These are phyloP conservation scores for Agrotis clavis DNA, from an alignment of 2,888 invertebrate genomes.

Conservation along the genomic window DNA sequence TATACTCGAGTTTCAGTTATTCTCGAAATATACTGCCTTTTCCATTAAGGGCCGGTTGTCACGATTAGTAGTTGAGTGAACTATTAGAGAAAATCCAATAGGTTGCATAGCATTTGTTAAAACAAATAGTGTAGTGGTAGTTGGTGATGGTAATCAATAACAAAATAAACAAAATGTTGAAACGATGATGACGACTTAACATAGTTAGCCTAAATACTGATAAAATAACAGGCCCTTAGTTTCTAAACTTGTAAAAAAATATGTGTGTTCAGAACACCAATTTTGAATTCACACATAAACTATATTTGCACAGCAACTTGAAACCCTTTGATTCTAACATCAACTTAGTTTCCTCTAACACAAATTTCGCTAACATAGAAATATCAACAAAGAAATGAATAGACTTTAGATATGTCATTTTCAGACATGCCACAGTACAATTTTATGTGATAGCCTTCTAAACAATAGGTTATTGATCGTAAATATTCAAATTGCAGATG, in stretches of 20 bases:
- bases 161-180: too few species aligned
- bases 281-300: neutral
- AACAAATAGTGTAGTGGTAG: too few species aligned
- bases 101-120: too few species aligned
- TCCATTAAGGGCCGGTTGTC: too few species aligned
- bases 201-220: too few species aligned
- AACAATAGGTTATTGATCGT: slow-evolving; percentile 67
- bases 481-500: slow-evolving; percentile 66
- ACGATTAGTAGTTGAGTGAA: too few species aligned
- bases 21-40: too few species aligned
- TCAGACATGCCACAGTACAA: slow-evolving; percentile 57
- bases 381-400: neutral
- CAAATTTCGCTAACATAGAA: neutral
- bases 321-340: neutral
- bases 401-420: slow-evolving; percentile 45
- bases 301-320: neutral
- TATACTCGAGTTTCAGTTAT: slow-evolving; percentile 25
- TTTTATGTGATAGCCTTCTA: slow-evolving; percentile 62
- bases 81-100: too few species aligned
- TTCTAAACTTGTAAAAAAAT: neutral
- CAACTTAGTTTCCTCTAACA: neutral
- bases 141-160: too few species aligned
- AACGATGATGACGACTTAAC: too few species aligned
- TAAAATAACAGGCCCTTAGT: too few species aligned
- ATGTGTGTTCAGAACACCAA: neutral